Evolutionary conservation across 2,113 vertebrate genomes (phyloP), one percentile per base, ranked within the genome.

Genomic region (Proterorhinus semilunaris): DNA sequence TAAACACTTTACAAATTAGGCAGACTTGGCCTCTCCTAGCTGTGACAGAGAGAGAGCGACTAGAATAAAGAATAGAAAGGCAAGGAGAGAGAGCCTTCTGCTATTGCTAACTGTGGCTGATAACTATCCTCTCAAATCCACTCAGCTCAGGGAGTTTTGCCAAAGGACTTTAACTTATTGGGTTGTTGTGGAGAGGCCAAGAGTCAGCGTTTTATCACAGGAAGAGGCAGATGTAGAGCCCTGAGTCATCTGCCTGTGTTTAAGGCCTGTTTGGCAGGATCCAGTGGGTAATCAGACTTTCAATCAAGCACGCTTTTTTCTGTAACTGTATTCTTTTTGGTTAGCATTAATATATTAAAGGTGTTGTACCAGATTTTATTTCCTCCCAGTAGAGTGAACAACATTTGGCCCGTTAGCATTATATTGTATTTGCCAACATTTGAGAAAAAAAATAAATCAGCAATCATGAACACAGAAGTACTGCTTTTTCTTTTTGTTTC

Each of bases 1-100:
- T 74, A 76, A 80, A 78, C 21, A 76, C 47, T 53, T 54, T 73
- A 58, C 54, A 73, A 68, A 67, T 54, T 52, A 81, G 48, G 43
- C 62, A 67, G 17, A 72, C 58, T 59, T 11, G 1, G 42, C 50
- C 53, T 15, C 46, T 12, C 48, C 47, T 5, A 62, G 67, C 64
- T 59, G 62, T 10, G 36, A 50, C 16, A 62, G 11, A 53, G 55
- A 75, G 36, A 10, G 53, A 10, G 53, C 8, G 7, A 17, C 4
- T 36, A 5, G 27, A 36, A 36, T 36, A 36, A 36, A 36, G 27
- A 36, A 36, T 36, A 36, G 27, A 36, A 36, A 36, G 4, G 27
- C 27, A 36, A 36, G 6, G 43, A 59, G 42, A 57, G 10, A 51
- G 57, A 74, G 36, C 1, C 54, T 16, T 16, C 36, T 44, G 42